Evolutionary conservation across 2,113 vertebrate species (phyloP), one percentile per base, ranked within the genome.

Genomic region (Electrona antarctica): DNA sequence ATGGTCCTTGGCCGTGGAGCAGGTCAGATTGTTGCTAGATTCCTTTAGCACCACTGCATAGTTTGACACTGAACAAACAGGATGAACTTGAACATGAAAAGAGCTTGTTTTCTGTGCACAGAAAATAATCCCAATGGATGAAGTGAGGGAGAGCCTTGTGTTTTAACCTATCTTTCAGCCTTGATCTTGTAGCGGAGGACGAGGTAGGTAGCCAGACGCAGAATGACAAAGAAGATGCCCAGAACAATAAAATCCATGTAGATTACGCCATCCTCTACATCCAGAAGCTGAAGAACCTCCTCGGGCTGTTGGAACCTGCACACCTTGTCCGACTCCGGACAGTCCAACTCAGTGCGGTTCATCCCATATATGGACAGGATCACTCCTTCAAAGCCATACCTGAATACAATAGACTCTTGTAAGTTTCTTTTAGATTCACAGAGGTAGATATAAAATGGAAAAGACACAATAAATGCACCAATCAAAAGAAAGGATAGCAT

Each of bases 291-390:
- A 60, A 99, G 92, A 15, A 99, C 95, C 77, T 93, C 95, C 75
- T 94, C 93, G 0, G 98, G 96, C 14, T 95, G 92, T 56, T 93
- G 95, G 91, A 98, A 98, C 5, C 94, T 95, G 71, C 98, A 99
- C 61, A 87, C 92, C 0, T 90, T 87, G 13, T 90, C 92, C 0
- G 92, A 92, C n/a, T 90, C 92, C 0, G 92, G 92, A 89, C 98
- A 99, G 73, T 94, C 93, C 86, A 99, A 87, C 65, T 96, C 93
- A 7, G 93, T 93, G 0, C 97, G 95, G 77, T 97, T 97, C 97
- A 99, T 95, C 67, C 96, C 96, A 0, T 99, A 99, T 87, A 98
- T 98, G 60, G 96, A 97, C 71, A 98, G 92, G 75, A 99, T 96
- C 74, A 97, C 94, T 0, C 98, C 97, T 84, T 99, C 97, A 7